Evolutionary conservation across 2,888 invertebrate species (phyloP).

Genomic region (Anticlea derivata): DNA sequence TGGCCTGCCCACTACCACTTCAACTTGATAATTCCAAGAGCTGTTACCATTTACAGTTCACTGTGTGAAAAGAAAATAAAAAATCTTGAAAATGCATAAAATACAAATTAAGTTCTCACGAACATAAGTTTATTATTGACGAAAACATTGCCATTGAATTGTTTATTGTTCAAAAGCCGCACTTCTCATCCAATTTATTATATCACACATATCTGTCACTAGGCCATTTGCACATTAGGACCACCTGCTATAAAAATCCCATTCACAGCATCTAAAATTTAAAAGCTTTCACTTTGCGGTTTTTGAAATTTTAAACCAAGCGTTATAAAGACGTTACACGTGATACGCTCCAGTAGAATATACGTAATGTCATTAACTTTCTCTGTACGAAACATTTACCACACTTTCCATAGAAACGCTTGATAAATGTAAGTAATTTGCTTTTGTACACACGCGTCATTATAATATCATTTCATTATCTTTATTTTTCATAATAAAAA

Average conservation of each 20-base stretch:
- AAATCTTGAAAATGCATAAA: too few relatives aligned
- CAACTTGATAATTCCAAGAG: too few relatives aligned
- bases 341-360: conserved; percentile 59
- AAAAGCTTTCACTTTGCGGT: conserved; percentile 63
- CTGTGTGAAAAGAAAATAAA: too few relatives aligned
- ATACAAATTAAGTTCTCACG: conserved; percentile 12
- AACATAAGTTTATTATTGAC: not conserved
- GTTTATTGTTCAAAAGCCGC: conserved; percentile 20
- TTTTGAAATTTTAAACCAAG: conserved; percentile 59
- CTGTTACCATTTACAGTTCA: too few relatives aligned
- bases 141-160: conserved; percentile 8
- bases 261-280: conserved; percentile 37
- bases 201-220: conserved; percentile 29
- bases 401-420: conserved; percentile 41
- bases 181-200: conserved; percentile 26
- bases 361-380: conserved; percentile 44
- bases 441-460: conserved; percentile 11
- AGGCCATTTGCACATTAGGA: conserved; percentile 42
- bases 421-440: conserved; percentile 22
- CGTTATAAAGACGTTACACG: conserved; percentile 59
- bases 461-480: conserved; percentile 6
- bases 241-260: conserved; percentile 40
- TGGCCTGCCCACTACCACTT: too few relatives aligned
- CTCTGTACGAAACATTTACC: conserved; percentile 35
- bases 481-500: too few relatives aligned